Percentiles rank a stretch among this genome's conserved stretches.
phyloP scores from a whole-genome alignment of 2,113 vertebrate genomes.

The Ginglymostoma cirratum region DNA sequence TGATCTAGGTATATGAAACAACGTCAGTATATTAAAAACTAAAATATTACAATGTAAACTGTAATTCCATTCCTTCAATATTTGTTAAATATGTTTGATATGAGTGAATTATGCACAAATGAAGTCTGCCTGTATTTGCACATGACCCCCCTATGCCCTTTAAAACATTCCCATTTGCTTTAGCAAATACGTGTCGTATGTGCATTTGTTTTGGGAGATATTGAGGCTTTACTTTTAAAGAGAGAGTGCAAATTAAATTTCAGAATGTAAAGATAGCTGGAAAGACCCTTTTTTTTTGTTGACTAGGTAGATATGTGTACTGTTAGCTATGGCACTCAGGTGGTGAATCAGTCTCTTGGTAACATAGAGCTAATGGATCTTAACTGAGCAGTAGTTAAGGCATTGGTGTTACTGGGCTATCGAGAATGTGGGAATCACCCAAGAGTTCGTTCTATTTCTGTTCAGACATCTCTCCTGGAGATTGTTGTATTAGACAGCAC shows the following conservation, averaged over 20 bases:
- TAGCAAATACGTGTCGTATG: not conserved
- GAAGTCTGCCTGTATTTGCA: not conserved
- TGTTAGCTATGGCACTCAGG: not conserved
- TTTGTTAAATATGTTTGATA: not conserved
- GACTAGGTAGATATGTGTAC: not conserved
- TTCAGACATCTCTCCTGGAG: not conserved
- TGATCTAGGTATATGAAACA: not conserved
- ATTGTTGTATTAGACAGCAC: not conserved
- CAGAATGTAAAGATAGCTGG: not conserved
- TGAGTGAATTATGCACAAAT: not conserved
- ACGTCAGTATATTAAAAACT: not conserved
- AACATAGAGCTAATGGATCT: slow-evolving; percentile 2
- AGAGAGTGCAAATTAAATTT: not conserved
- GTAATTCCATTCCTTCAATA: not conserved
- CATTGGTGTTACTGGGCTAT: not conserved
- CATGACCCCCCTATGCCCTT: not conserved
- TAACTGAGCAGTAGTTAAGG: not conserved
- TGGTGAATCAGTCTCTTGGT: not conserved
- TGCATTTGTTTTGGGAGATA: not conserved
- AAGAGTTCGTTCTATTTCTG: not conserved
- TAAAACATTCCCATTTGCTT: too few relatives aligned
- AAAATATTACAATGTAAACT: not conserved
- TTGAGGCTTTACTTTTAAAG: not conserved
- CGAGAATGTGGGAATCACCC: not conserved
- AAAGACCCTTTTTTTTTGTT: not conserved